These are phyloP conservation scores for Anseranas semipalmata DNA, from an alignment of 2,113 vertebrate genomes.

Conservation along the genomic window DNA sequence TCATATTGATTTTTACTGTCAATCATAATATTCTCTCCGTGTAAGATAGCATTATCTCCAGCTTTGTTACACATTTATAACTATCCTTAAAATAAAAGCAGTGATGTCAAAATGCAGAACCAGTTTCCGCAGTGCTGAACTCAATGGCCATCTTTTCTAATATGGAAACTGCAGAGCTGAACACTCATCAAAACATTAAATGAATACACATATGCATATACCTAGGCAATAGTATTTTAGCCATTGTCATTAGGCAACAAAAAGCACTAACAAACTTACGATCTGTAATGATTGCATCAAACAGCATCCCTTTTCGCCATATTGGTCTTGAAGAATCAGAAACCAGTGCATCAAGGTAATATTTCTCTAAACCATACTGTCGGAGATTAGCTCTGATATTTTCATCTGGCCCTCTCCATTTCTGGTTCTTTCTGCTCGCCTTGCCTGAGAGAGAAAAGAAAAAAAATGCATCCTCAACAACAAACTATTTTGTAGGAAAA, in stretches of 20 bases:
- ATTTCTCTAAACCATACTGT: constrained; percentile 90
- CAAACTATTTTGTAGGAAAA: background rate
- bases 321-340: constrained; percentile 91
- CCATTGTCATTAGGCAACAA: background rate
- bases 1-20: background rate
- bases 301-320: constrained; percentile 86
- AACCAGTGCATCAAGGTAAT: constrained; percentile 91
- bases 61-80: background rate
- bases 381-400: constrained; percentile 96
- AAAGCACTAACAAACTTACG: constrained; percentile 80
- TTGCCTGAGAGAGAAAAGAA: constrained; percentile 79
- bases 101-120: background rate
- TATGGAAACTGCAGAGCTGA: background rate
- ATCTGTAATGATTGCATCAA: constrained; percentile 94
- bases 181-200: background rate
- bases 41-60: background rate
- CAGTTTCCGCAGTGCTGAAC: background rate
- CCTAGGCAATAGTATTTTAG: background rate
- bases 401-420: constrained; percentile 97
- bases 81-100: background rate
- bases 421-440: constrained; percentile 94
- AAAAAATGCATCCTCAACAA: background rate
- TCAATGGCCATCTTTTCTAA: background rate
- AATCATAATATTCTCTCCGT: background rate
- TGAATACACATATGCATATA: fast-evolving